Evolutionary conservation across 2,113 vertebrate genomes (phyloP), one percentile per base, ranked within the genome.

Genomic region (Otolemur garnettii): DNA sequence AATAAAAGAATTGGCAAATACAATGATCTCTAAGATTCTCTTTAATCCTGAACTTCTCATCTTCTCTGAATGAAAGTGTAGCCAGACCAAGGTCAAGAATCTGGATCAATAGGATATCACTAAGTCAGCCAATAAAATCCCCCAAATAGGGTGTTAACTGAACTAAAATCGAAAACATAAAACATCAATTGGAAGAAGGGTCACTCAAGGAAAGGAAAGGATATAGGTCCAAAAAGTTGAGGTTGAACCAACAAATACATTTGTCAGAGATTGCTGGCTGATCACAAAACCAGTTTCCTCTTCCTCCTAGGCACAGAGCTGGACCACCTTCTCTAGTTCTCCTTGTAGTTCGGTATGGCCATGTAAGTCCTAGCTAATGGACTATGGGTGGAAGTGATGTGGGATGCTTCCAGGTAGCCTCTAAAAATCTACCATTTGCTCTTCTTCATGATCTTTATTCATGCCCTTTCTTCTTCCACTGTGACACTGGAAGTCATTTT

Each of bases 11-110:
- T 0, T 74, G 18, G 53, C 57, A 77, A 80, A 81, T 15, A 72
- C 72, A 82, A 60, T 68, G 24, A 94, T 88, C 50, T 86, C 79
- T 91, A 90, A 94, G 66, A 89, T 79, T 88, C 68, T 96, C 80
- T 87, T 88, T 83, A 88, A 82, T 28, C 50, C 35, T 79, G 45
- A 94, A 84, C 30, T 81, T 93, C 88, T 77, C 77, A 82, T 87
- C 74, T 87, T 84, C 59, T 95, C 83, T 72, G 45, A 93, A 74
- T 86, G 50, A 72, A 93, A 86, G 38, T 68, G 78, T 57, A 30
- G 21, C 18, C 69, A 88, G 62, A 17, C 69, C 88, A 57, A 83
- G 28, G 81, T 84, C 66, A 81, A 95, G 33, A 92, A 77, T 90
- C 55, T 84, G 53, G 62, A 59, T 85, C 71, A 30, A 66, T n/a